Percentiles rank a stretch among this genome's conserved stretches.
phyloP scores from a whole-genome alignment of 2,797 vertebrate genomes.

The Xiphorhynchus erythropygius region DNA sequence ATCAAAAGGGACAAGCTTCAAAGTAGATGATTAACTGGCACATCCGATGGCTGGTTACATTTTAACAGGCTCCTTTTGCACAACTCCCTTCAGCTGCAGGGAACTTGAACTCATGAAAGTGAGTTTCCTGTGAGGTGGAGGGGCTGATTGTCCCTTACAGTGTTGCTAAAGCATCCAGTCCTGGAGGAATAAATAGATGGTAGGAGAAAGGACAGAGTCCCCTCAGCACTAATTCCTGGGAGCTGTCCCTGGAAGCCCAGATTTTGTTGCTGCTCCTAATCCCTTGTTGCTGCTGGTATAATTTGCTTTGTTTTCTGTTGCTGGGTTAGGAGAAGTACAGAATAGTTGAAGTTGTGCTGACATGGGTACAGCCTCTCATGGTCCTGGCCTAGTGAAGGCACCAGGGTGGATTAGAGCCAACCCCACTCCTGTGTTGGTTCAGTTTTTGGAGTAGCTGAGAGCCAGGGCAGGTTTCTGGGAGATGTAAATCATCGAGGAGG shows the following conservation, averaged over 20 bases:
- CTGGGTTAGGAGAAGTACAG: background rate
- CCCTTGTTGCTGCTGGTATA: background rate
- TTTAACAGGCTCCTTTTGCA: slow-evolving; percentile 59
- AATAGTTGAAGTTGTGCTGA: background rate
- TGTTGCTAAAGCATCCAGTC: background rate
- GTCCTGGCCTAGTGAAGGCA: background rate
- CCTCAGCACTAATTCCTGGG: background rate
- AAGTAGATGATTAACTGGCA: slow-evolving; percentile 64
- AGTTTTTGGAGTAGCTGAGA: background rate
- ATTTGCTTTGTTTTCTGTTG: background rate
- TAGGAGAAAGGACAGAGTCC: background rate
- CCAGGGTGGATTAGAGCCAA: background rate
- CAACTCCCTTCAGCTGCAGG: background rate
- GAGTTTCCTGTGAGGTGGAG: background rate
- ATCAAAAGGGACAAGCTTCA: slow-evolving; percentile 61
- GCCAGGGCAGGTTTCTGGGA: background rate
- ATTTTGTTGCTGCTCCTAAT: background rate
- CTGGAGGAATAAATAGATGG: background rate
- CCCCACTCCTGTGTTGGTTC: background rate
- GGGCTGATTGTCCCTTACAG: background rate
- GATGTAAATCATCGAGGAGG: background rate
- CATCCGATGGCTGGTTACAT: slow-evolving; percentile 68
- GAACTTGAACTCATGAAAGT: slow-evolving; percentile 14
- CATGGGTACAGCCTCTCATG: background rate
- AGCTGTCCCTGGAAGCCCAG: background rate